These are phyloP conservation scores for Pemphredon lugubris DNA, from an alignment of 2,888 invertebrate genomes.

Conservation along the genomic window DNA sequence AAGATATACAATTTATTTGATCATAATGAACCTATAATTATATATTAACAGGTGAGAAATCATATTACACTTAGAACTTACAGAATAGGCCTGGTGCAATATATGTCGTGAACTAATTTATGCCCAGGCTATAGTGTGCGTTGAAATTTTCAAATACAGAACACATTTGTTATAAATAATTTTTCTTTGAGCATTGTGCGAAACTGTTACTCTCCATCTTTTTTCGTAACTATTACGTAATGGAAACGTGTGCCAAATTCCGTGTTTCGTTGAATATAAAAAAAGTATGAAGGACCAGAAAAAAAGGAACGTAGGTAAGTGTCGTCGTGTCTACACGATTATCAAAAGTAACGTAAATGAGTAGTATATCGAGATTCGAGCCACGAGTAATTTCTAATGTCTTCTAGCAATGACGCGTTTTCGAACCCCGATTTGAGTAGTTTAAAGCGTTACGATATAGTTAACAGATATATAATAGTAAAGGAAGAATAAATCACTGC, in stretches of 20 bases:
- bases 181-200: slow-evolving; percentile 47
- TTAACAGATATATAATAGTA: too few species aligned
- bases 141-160: slow-evolving; percentile 49
- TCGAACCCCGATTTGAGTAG: too few species aligned
- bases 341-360: slow-evolving; percentile 22
- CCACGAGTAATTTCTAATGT: too few species aligned
- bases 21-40: slow-evolving; percentile 53
- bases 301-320: too few species aligned
- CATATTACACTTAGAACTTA: slow-evolving; percentile 67
- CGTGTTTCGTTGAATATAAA: slow-evolving; percentile 8
- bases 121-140: slow-evolving; percentile 63
- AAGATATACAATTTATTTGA: slow-evolving; percentile 76
- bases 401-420: too few species aligned
- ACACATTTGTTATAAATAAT: slow-evolving; percentile 38
- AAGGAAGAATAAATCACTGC: too few species aligned
- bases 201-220: slow-evolving; percentile 12
- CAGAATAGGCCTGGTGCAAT: slow-evolving; percentile 79
- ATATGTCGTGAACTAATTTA: slow-evolving; percentile 48
- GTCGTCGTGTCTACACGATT: too few species aligned
- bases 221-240: slow-evolving; percentile 27
- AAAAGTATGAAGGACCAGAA: too few species aligned
- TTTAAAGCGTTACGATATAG: too few species aligned
- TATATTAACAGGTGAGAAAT: slow-evolving; percentile 47
- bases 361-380: too few species aligned
- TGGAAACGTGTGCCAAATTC: slow-evolving; percentile 52